Evolutionary conservation across 2,888 invertebrate species (phyloP), one percentile per base, ranked within the genome.

Genomic region (Zaprionus bogoriensis): DNA sequence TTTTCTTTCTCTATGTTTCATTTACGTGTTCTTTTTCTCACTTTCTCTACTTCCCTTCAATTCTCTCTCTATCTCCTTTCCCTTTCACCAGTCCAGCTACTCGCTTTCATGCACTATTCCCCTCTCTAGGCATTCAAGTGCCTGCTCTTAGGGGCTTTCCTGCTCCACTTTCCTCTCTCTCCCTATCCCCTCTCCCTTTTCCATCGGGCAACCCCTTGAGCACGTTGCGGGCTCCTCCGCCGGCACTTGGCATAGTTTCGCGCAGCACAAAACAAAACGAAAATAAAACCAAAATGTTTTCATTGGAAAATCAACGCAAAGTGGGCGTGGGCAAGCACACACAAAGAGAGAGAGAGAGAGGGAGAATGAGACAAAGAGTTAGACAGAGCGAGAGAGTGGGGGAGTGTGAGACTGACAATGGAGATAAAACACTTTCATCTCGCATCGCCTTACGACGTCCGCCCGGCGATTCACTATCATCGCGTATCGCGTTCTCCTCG

Each of bases 341-440:
- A 46, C 38, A 45, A 36, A 14, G 6, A 12, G 12, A 6, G 2
- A 32, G 27, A 3, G 5, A 2, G 47, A 3, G 3, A 2, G 12
- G n/a, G 19, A 19, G 14, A 1, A 2, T 2, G 9, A 14, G 23
- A 10, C 10, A 2, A 19, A 3, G 20, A 4, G n/a, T 30, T 23
- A 32, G 17, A 22, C 12, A 27, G 17, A 9, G 36, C 4, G 10
- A 22, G 7, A 25, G 22, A 20, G 44, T 20, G 39, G 19, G 38
- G 9, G 19, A n/a, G 3, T 12, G 23, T 9, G 36, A 19, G 25
- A 6, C 10, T 17, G 23, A 30, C 28, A 51, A 42, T 42, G 20
- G 44, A 44, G 12, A 17, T 4, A 42, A 42, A 19, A 64, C 76
- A 76, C 89, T 88, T 88, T 88, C 78, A 88, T 86, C 81, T 83